phyloP scores from a whole-genome alignment of 2,113 vertebrate species.

The Podilymbus podiceps region DNA sequence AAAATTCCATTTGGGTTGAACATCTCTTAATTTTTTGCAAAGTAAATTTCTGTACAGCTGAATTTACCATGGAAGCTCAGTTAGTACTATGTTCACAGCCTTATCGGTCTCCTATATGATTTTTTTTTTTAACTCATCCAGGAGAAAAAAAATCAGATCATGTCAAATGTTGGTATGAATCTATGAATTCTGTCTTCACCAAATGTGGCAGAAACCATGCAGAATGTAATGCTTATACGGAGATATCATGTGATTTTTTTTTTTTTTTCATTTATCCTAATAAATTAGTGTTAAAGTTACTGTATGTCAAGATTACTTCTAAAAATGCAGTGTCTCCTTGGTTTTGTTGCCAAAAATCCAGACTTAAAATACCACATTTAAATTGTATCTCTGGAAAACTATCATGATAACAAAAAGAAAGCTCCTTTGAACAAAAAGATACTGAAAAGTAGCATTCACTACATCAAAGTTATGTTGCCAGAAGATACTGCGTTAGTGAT shows the following conservation, averaged over 20 bases:
- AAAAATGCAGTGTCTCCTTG: neutral
- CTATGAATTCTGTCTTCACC: neutral
- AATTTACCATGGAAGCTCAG: neutral
- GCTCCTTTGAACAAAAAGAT: neutral
- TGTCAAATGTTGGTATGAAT: neutral
- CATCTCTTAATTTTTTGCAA: neutral
- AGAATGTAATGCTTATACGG: neutral
- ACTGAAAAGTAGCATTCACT: neutral
- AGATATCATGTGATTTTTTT: neutral
- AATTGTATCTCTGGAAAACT: neutral
- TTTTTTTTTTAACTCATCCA: neutral
- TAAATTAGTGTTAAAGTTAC: neutral
- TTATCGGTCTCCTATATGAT: neutral
- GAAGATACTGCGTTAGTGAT: neutral
- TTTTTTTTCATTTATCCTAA: too few species aligned
- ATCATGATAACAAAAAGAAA: neutral
- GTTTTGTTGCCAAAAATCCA: neutral
- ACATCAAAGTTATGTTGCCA: neutral
- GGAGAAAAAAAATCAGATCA: fast-evolving
- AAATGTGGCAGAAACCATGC: neutral
- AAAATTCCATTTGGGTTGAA: neutral
- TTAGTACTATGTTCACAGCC: neutral
- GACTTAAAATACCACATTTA: neutral
- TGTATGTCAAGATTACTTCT: neutral
- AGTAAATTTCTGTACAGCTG: neutral